Evolutionary conservation across 2,888 invertebrate genomes (phyloP), one percentile per base, ranked within the genome.

Genomic region (Gasteruption jaculator): DNA sequence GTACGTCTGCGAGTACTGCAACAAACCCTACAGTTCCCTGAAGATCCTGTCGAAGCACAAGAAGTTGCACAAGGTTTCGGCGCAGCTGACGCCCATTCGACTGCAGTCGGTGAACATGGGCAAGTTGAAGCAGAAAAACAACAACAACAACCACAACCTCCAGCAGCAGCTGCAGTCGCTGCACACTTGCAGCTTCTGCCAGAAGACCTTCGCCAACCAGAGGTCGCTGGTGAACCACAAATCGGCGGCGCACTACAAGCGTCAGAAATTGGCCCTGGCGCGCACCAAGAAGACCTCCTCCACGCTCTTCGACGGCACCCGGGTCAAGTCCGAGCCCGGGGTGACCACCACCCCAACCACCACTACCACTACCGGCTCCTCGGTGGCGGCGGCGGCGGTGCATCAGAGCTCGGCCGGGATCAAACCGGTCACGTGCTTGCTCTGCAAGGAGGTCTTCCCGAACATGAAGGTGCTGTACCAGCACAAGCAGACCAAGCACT

Each of bases 1-100:
- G 31, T 79, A 77, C 51, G 75, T 75, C 26, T 83, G 83, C 59
- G 79, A 82, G 45, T 73, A 78, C 31, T 83, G 83, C 50, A 80
- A 82, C n/a, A 79, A 80, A 59, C 76, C 74, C 52, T 80, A 78
- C 54, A 76, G 76, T 68, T 78, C 77, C 48, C 75, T 75, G 53
- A 79, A 77, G 57, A 76, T 77, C 49, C 69, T 79, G 38, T 74
- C 74, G 50, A 73, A 78, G 41, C 80, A 80, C 62, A 77, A 79
- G 43, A 78, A 77, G 51, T 74, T 79, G 0, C 70, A 71, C 38
- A 67, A 64, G 27, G 46, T 42, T 3, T 25, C 40, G 2, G 22
- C 49, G 2, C 1, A 30, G n/a, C n/a, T n/a, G n/a, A n/a, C n/a
- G n/a, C n/a, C 7, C 29, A 2, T 6, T 3, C 61, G 61, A 19